Evolutionary conservation across 1,140 invertebrate genomes (phyloP).

Genomic region (Drosophila busckii): DNA sequence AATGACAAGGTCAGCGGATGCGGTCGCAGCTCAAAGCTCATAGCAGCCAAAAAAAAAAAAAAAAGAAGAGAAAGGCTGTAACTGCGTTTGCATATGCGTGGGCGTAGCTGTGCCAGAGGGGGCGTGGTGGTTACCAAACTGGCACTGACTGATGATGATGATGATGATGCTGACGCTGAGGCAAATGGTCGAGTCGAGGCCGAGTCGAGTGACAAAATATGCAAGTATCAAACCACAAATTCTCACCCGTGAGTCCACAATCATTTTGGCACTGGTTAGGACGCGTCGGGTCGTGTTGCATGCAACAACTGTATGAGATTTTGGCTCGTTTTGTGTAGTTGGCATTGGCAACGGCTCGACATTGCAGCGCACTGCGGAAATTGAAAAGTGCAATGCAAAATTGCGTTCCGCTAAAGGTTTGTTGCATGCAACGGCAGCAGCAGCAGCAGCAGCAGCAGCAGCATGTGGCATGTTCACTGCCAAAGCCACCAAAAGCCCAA

Average conservation of each 20-base stretch:
- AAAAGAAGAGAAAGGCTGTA: no score
- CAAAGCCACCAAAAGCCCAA: no score
- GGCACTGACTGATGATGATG: conserved; percentile 31
- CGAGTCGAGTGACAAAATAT: conserved; percentile 68
- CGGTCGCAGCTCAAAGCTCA: no score
- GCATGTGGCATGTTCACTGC: conserved; percentile 10
- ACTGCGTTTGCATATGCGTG: no score
- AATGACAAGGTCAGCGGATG: conserved; percentile 50
- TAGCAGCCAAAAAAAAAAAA: no score
- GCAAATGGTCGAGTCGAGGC: not conserved
- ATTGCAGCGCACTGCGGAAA: conserved; percentile 43
- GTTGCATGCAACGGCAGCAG: no score
- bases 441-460: no score
- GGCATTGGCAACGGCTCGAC: no score
- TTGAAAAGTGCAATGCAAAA: conserved; percentile 74
- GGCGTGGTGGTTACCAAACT: conserved; percentile 3
- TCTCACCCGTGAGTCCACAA: conserved; percentile 76
- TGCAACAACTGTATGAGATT: no score
- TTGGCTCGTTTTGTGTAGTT: no score
- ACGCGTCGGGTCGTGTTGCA: conserved; percentile 10
- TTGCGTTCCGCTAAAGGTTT: conserved; percentile 58
- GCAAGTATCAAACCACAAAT: conserved; percentile 77
- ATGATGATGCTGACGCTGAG: conserved; percentile 1
- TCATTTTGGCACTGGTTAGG: conserved; percentile 77
- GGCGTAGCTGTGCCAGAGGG: not conserved